phyloP scores from a whole-genome alignment of 1,140 invertebrate species.

The Bombus polaris region DNA sequence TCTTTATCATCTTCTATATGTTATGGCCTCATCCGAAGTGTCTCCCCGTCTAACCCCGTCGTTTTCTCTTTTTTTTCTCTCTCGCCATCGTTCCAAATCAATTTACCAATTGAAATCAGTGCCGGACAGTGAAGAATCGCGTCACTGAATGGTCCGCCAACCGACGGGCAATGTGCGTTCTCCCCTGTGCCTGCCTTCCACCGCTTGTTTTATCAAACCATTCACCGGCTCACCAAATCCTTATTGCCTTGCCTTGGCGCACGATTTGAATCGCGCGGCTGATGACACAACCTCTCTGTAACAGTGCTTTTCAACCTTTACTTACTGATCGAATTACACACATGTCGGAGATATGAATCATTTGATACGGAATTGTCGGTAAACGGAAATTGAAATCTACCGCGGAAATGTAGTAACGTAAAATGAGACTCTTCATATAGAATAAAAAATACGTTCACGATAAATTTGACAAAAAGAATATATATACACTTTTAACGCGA shows the following conservation, averaged over 20 bases:
- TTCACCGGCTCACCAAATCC: conserved; percentile 65
- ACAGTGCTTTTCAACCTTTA: conserved; percentile 44
- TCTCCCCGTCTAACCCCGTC: conserved; percentile 16
- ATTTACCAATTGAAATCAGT: conserved; percentile 83
- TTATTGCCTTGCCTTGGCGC: conserved; percentile 50
- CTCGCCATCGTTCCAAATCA: conserved; percentile 72
- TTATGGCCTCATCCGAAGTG: not conserved
- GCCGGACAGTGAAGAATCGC: conserved; percentile 66
- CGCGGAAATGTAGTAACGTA: not conserved
- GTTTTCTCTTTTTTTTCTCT: conserved; percentile 43
- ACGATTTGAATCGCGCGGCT: conserved; percentile 54
- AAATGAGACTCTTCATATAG: not conserved
- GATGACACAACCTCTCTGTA: conserved; percentile 35
- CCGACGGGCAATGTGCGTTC: conserved; percentile 66
- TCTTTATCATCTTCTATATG: conserved; percentile 42
- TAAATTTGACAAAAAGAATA: not conserved
- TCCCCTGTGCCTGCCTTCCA: conserved; percentile 45
- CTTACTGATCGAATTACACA: conserved; percentile 36
- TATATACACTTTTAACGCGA: no score
- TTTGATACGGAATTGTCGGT: not conserved
- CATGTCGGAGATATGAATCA: not conserved
- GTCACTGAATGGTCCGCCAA: conserved; percentile 74
- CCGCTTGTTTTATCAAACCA: conserved; percentile 72
- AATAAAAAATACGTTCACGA: not conserved
- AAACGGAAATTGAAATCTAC: conserved; percentile 10